A percentile compares a stretch with the other conserved stretches of the same genome.
phyloP scores from a whole-genome alignment of 2,888 invertebrate species.

The Dryocosmus kuriphilus region DNA sequence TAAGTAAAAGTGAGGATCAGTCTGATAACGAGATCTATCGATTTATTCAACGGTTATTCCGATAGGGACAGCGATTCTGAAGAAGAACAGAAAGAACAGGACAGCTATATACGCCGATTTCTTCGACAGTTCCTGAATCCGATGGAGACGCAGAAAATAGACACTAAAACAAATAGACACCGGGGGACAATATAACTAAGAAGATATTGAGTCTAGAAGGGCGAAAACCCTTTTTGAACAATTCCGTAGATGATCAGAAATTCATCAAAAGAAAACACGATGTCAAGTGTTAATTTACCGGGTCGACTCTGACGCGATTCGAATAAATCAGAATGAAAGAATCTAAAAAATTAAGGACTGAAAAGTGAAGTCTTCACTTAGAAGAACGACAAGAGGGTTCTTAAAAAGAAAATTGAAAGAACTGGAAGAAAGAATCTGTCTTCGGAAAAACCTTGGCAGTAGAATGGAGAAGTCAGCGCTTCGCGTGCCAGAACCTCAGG shows the following conservation, averaged over 20 bases:
- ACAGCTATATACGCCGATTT: slow-evolving; percentile 85
- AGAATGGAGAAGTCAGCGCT: slow-evolving; percentile 93
- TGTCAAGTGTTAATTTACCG: slow-evolving; percentile 72
- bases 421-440: slow-evolving; percentile 87
- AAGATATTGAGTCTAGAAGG: slow-evolving; percentile 57
- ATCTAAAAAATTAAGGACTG: slow-evolving; percentile 47
- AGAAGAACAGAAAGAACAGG: slow-evolving; percentile 77
- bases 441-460: slow-evolving; percentile 94
- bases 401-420: slow-evolving; percentile 83
- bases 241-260: slow-evolving; percentile 59
- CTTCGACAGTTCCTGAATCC: slow-evolving; percentile 80
- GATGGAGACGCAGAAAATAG: slow-evolving; percentile 66
- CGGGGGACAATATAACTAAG: slow-evolving; percentile 57
- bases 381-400: slow-evolving; percentile 87
- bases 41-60: slow-evolving; percentile 78
- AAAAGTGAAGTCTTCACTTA: slow-evolving; percentile 81
- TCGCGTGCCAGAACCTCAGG: slow-evolving; percentile 88
- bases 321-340: slow-evolving; percentile 45
- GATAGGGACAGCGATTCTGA: slow-evolving; percentile 74
- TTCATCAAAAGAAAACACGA: slow-evolving; percentile 52
- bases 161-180: slow-evolving; percentile 57
- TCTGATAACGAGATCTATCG: slow-evolving; percentile 79
- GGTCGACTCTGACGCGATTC: slow-evolving; percentile 71
- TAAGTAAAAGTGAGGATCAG: slow-evolving; percentile 72
- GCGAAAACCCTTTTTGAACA: slow-evolving; percentile 66